These are phyloP conservation scores for Collichthys lucidus DNA, from an alignment of 2,113 vertebrate species.

Conservation along the genomic window DNA sequence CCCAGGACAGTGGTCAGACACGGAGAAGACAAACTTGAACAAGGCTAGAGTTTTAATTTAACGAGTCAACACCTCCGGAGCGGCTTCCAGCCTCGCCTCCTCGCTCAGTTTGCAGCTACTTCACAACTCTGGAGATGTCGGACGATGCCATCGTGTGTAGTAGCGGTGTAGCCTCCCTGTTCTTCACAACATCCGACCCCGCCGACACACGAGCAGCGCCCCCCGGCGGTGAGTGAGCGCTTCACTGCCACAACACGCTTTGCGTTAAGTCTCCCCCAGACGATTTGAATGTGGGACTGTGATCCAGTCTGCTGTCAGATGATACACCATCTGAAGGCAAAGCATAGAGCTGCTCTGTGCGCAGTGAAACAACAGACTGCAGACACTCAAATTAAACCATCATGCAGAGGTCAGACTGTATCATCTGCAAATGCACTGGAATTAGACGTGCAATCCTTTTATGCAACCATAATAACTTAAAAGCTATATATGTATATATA, in stretches of 20 bases:
- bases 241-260: not conserved
- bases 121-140: constrained; percentile 15
- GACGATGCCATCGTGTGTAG: constrained; percentile 11
- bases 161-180: not conserved
- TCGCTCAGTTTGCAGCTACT: not conserved
- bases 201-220: not conserved
- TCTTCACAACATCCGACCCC: constrained; percentile 3
- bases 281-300: not conserved
- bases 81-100: not conserved
- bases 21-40: not conserved
- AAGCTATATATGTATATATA: too few relatives aligned
- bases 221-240: not conserved
- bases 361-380: not conserved
- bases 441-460: too few relatives aligned
- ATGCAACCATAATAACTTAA: too few relatives aligned
- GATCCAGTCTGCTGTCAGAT: not conserved
- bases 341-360: not conserved
- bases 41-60: not conserved
- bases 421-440: too few relatives aligned
- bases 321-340: not conserved
- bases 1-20: not conserved
- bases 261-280: not conserved
- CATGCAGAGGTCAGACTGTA: too few relatives aligned
- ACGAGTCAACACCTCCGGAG: too few relatives aligned
- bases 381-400: too few relatives aligned